phyloP scores from a whole-genome alignment of 2,113 vertebrate species.

The Phrynosoma platyrhinos region DNA sequence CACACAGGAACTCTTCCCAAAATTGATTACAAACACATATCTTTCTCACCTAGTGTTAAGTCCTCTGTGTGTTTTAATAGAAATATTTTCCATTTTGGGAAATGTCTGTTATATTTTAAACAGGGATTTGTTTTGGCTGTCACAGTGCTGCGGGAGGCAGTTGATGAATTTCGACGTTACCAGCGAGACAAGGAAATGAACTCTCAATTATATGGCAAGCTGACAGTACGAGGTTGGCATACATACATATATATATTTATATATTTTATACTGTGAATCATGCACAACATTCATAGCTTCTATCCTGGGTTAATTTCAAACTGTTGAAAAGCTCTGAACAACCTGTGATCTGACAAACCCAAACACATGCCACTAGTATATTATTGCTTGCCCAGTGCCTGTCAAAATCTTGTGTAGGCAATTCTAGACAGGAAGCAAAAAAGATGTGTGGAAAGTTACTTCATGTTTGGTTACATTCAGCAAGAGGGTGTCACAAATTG shows the following conservation, averaged over 20 bases:
- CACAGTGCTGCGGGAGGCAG: constrained; percentile 91
- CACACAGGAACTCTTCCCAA: background rate
- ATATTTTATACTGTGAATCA: background rate
- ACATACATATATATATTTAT: no score
- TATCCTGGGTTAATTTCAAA: background rate
- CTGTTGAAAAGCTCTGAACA: constrained; percentile 9
- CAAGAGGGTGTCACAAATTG: background rate
- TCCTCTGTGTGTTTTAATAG: constrained; percentile 22
- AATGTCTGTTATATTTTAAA: constrained; percentile 63
- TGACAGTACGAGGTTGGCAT: constrained; percentile 91
- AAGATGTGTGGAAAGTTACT: background rate
- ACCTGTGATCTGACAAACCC: background rate
- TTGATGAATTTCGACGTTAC: constrained; percentile 93
- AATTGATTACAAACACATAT: background rate
- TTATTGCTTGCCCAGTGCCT: background rate
- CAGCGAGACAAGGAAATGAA: constrained; percentile 98
- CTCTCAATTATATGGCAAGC: constrained; percentile 95
- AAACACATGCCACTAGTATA: no score
- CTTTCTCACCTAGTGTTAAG: background rate
- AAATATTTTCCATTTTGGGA: constrained; percentile 37
- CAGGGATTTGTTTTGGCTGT: constrained; percentile 95
- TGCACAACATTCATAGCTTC: background rate
- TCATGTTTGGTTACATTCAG: background rate
- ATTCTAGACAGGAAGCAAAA: background rate
- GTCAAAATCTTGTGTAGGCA: background rate